A percentile compares a stretch with the other conserved stretches of the same genome.
These are phyloP conservation scores for Rynchops niger DNA, from an alignment of 2,113 vertebrate species.

Conservation along the genomic window DNA sequence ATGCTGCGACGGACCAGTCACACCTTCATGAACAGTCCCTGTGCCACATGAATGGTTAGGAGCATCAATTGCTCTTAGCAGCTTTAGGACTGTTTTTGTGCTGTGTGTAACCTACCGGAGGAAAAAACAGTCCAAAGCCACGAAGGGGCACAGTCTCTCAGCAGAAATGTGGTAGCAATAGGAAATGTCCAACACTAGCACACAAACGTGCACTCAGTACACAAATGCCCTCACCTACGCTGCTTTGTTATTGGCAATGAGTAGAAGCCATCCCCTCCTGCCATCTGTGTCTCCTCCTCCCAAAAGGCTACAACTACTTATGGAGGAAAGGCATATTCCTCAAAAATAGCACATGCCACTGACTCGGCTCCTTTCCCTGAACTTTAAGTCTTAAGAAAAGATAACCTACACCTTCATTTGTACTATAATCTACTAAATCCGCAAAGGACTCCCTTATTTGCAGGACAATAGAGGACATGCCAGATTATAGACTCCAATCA, in stretches of 20 bases:
- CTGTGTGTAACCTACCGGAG: not conserved
- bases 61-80: not conserved
- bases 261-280: not conserved
- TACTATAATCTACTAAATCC: not conserved
- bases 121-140: not conserved
- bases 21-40: accelerated
- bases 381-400: not conserved
- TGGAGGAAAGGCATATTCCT: not conserved
- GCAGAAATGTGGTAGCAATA: not conserved
- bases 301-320: not conserved
- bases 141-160: not conserved
- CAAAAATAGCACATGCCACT: not conserved
- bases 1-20: not conserved
- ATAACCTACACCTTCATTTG: not conserved
- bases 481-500: not conserved
- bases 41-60: accelerated
- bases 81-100: not conserved
- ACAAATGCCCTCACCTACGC: not conserved
- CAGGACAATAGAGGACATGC: not conserved
- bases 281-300: not conserved
- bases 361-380: not conserved
- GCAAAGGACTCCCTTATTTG: not conserved
- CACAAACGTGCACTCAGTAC: not conserved
- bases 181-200: not conserved
- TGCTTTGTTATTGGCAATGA: not conserved